Base-by-base conservation (phyloP, 2,888 invertebrate genomes). In the Tiliacea citrago region DNA sequence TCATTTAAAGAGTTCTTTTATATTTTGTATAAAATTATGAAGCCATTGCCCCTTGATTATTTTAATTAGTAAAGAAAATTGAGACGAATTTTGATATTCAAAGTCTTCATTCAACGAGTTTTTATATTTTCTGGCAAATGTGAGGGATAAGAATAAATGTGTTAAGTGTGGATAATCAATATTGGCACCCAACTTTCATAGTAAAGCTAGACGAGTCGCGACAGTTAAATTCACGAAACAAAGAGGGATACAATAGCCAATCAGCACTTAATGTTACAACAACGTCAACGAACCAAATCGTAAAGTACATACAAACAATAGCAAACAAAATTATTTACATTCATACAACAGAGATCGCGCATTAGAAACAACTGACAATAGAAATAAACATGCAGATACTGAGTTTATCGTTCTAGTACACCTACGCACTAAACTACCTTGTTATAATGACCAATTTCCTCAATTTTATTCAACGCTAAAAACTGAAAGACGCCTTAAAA, bases 301-400 rank as follows among this genome's bases (percentile, higher is more conserved):
- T 58, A 51, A 57, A 67, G 10, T 42, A 58, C 39, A 35, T 16
- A 75, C 35, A 70, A 53, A 39, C 49, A 66, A n/a, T n/a, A 47
- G 47, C 21, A 51, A 69, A 78, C 10, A 68, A 79, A 61, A 61
- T 66, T 12, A 63, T 78, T 73, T 47, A 63, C 65, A 76, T 70
- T 60, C 53, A 35, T 13, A 49, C n/a, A 55, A 35, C 18, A 75
- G 35, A 47, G 8, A 42, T 21, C 39, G 71, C 24, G 13, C 16
- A 35, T 39, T 12, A 49, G 7, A 55, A 51, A 51, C 45, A 45
- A 24, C 61, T 70, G 51, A 58, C 45, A 77, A 49, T 35, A 2
- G 12, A 49, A 53, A 76, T 65, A 63, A 73, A 58, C 16, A 39
- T 51, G 61, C 18, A 74, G 60, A 66, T 73, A n/a, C 42, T 45